Percentiles rank a stretch among this genome's conserved stretches.
Conservation (phyloP, 2,888 invertebrate species). For the Luperina testacea region DNA sequence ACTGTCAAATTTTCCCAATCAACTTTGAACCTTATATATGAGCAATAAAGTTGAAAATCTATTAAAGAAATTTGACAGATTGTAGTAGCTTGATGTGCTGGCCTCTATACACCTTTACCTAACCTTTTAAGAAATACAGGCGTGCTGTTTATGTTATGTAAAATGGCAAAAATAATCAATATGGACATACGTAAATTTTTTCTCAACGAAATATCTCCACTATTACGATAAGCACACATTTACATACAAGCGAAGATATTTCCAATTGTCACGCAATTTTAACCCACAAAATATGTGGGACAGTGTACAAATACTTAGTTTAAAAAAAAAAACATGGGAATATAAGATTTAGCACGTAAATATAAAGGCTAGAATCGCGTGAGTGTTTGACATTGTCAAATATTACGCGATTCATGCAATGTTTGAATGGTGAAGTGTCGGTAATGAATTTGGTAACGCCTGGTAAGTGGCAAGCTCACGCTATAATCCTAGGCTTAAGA, state of each 20-base stretch:
- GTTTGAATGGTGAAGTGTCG: slow-evolving; percentile 51
- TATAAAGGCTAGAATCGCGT: slow-evolving; percentile 49
- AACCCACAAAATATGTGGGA: slow-evolving; percentile 64
- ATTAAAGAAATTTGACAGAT: too few species aligned
- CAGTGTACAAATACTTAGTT: slow-evolving; percentile 50
- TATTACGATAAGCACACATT: slow-evolving; percentile 39
- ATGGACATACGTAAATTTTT: slow-evolving; percentile 14
- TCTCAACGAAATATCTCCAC: slow-evolving; percentile 31
- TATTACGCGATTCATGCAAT: slow-evolving; percentile 64
- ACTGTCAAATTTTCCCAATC: too few species aligned
- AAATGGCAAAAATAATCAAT: neutral
- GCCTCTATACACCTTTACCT: too few species aligned
- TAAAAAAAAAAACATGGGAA: slow-evolving; percentile 36
- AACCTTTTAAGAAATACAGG: too few species aligned
- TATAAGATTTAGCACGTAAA: slow-evolving; percentile 16
- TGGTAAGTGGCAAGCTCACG: slow-evolving; percentile 30
- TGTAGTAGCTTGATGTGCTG: too few species aligned
- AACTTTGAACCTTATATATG: too few species aligned
- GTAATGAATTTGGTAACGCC: slow-evolving; percentile 59
- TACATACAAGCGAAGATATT: slow-evolving; percentile 48
- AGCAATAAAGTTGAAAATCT: too few species aligned
- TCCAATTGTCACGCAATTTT: slow-evolving; percentile 62
- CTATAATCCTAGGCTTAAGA: slow-evolving; percentile 10
- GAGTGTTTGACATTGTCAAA: slow-evolving; percentile 53
- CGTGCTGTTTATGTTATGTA: neutral